These are phyloP conservation scores for Damaliscus lunatus DNA, from an alignment of 2,113 vertebrate genomes.

Conservation along the genomic window DNA sequence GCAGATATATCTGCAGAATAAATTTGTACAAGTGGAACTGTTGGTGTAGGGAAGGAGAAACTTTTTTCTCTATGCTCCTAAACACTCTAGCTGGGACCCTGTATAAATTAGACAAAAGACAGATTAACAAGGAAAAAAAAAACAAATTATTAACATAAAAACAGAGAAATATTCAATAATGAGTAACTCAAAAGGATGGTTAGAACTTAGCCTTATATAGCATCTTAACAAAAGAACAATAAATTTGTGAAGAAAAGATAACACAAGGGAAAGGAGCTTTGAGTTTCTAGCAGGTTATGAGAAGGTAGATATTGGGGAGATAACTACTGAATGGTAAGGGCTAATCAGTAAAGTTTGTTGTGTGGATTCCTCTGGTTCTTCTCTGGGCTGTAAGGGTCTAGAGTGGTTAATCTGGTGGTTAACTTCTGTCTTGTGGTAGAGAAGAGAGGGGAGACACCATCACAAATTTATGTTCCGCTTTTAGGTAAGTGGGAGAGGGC, in stretches of 20 bases:
- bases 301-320: not conserved
- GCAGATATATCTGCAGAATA: not conserved
- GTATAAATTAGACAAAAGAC: not conserved
- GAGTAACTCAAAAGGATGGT: not conserved
- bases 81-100: not conserved
- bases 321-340: not conserved
- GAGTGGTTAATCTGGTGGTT: not conserved
- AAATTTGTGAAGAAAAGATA: not conserved
- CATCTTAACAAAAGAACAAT: not conserved
- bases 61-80: not conserved
- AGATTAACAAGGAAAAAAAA: not conserved
- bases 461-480: not conserved
- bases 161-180: not conserved
- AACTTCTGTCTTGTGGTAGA: not conserved
- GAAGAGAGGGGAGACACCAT: not conserved
- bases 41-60: not conserved
- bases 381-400: not conserved
- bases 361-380: not conserved
- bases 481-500: not conserved
- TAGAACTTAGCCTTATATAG: not conserved
- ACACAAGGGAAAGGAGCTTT: not conserved
- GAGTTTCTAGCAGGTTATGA: not conserved
- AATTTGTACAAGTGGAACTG: not conserved
- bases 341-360: not conserved
- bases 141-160: not conserved